These are phyloP conservation scores for Eulithis testata DNA, from an alignment of 2,888 invertebrate species.

Conservation along the genomic window DNA sequence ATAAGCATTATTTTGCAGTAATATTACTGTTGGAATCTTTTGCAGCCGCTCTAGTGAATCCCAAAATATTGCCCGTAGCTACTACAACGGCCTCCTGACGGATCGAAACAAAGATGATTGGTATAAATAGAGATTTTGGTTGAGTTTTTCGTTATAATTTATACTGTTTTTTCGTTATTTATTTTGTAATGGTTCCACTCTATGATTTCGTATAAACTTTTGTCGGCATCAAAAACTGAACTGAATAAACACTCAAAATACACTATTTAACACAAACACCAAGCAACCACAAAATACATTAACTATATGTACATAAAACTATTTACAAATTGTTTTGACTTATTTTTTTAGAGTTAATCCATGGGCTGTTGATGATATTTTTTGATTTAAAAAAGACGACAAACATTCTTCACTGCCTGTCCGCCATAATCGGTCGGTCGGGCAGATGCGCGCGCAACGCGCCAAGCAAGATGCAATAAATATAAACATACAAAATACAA, in stretches of 20 bases:
- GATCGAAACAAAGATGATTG: constrained; percentile 83
- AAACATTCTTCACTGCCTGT: constrained; percentile 82
- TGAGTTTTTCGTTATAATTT: constrained; percentile 41
- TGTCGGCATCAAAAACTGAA: constrained; percentile 87
- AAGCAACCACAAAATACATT: constrained; percentile 87
- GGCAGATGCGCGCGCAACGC: constrained; percentile 84
- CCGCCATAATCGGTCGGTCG: constrained; percentile 84
- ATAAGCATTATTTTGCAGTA: constrained; percentile 68
- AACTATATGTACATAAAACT: constrained; percentile 90
- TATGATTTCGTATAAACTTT: constrained; percentile 58
- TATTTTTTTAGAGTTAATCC: constrained; percentile 87
- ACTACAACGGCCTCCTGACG: constrained; percentile 78
- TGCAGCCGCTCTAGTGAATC: constrained; percentile 78
- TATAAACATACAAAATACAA: constrained; percentile 74
- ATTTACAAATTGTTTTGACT: constrained; percentile 87
- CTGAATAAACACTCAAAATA: constrained; percentile 85
- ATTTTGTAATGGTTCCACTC: constrained; percentile 77
- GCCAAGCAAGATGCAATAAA: constrained; percentile 72
- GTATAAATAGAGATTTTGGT: constrained; percentile 58
- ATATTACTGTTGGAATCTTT: constrained; percentile 72
- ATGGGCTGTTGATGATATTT: constrained; percentile 87
- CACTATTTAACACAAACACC: constrained; percentile 86
- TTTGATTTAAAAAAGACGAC: constrained; percentile 83
- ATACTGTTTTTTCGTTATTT: constrained; percentile 49
- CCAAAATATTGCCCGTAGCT: constrained; percentile 80